Evolutionary conservation across 1,140 invertebrate genomes (phyloP), one percentile per base, ranked within the genome.

Genomic region (Mycetomoellerius zeteki): DNA sequence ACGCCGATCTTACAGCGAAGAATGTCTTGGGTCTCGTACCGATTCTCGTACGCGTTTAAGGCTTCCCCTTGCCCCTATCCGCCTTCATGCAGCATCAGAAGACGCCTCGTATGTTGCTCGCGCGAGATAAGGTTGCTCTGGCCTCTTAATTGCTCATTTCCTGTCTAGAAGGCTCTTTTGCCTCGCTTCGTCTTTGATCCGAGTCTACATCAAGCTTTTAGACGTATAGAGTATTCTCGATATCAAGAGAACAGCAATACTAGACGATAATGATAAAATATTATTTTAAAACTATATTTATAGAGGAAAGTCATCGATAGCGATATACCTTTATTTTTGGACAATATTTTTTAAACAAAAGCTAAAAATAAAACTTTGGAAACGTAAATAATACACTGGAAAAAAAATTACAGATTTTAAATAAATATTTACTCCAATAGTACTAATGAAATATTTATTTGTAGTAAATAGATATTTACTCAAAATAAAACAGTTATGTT

Each of bases 81-180:
- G 19, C 37, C 19, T 54, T 65, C 30, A n/a, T 14, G 19, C 27
- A 67, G 27, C 71, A 77, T 30, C 62, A 88, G 52, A 80, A 65
- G 87, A 82, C 64, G 80, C 21, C 67, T 88, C 77, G 84, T 75
- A 76, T 76, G 80, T 58, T 75, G 78, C 85, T 87, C 65, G 86
- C 47, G 62, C 54, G 88, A 91, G 92, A 93, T 93, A 92, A 93
- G 86, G 87, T 91, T 85, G 89, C 86, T 76, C 50, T 65, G 86
- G 81, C 86, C 82, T 73, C 91, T 93, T 94, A 93, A 94, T 94
- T 93, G 92, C 93, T 89, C 91, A 91, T 92, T 94, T 94, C 93
- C 93, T 94, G 93, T 91, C 86, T 88, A 90, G 91, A 91, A 92
- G 86, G 50, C 86, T 75, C 62, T 33, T 65, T 43, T 52, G 65